Percentiles rank a stretch among this genome's conserved stretches.
These are phyloP conservation scores for Conopomorpha cramerella DNA, from an alignment of 1,140 invertebrate species.

Conservation along the genomic window DNA sequence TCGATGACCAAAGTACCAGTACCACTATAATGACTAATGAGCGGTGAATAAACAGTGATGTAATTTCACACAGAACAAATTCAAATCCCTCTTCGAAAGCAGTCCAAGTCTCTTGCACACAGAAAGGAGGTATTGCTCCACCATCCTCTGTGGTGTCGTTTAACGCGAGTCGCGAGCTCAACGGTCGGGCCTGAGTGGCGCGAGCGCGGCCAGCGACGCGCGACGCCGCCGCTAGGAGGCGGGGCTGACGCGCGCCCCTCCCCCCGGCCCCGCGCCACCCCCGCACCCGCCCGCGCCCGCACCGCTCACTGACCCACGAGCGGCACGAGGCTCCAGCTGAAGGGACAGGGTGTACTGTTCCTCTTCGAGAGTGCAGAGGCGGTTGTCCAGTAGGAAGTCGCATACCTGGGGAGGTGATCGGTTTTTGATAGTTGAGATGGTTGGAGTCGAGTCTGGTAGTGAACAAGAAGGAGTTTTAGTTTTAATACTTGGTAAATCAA, in stretches of 20 bases:
- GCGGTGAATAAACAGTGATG: not conserved
- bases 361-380: conserved; percentile 78
- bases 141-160: too few relatives aligned
- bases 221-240: conserved; percentile 39
- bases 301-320: too few relatives aligned
- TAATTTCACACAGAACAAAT: not conserved
- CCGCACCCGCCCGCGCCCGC: conserved; percentile 12
- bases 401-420: conserved; percentile 39
- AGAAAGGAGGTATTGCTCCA: not conserved
- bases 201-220: conserved; percentile 37
- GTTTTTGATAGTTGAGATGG: too few relatives aligned
- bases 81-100: not conserved
- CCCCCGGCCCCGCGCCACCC: conserved; percentile 19
- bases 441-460: too few relatives aligned
- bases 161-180: conserved; percentile 8
- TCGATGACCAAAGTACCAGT: too few relatives aligned
- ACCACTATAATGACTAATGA: too few relatives aligned
- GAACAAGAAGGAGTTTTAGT: too few relatives aligned
- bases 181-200: conserved; percentile 23
- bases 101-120: not conserved
- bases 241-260: conserved; percentile 21
- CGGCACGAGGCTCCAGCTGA: conserved; percentile 80
- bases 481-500: too few relatives aligned
- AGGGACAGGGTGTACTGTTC: conserved; percentile 82
- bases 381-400: conserved; percentile 79